Base-by-base conservation (phyloP, 2,113 vertebrate genomes). In the Pionites leucogaster region DNA sequence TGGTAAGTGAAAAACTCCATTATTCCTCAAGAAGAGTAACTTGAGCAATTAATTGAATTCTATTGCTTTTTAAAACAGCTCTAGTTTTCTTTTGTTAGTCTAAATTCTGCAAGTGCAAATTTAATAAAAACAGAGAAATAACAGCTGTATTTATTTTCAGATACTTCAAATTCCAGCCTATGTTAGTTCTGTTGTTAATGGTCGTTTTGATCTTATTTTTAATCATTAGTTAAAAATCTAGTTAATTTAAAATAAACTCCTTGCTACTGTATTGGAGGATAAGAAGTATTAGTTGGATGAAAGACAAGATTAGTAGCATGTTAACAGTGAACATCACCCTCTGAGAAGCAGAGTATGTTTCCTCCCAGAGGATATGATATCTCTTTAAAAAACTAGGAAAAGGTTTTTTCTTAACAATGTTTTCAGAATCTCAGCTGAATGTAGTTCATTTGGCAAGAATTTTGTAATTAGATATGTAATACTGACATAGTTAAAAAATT, bases 1-100 rank as follows among this genome's bases (percentile, higher is more conserved):
- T 99, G 99, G 99, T 99, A 99, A 98, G 96, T 96, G 92, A 92
- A 84, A 86, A 90, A 95, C 97, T 91, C 96, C 91, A 90, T 95
- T 90, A 88, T 97, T 94, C 95, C 92, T 95, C 86, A 57, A 94
- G 85, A 91, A 90, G 88, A 96, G 19, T 95, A 95, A 94, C 81
- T 92, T 92, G 72, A 91, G 81, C 93, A 91, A 60, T 89, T 75
- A 80, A 83, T 84, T 72, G 46, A 63, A 62, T 77, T 88, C 69
- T 92, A 2, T 93, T 92, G 90, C 87, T 94, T 85, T 88, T 95
- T 72, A 41, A 88, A 94, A 85, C 55, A 44, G 69, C 76, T 86
- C 86, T 76, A 90, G 57, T 57, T 83, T 68, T 88, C 59, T 95
- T 79, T 86, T 83, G n/a, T 68, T 90, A 84, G 53, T 83, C 76